Evolutionary conservation across 2,888 invertebrate genomes (phyloP).

Genomic region (Epirrhoe alternata): DNA sequence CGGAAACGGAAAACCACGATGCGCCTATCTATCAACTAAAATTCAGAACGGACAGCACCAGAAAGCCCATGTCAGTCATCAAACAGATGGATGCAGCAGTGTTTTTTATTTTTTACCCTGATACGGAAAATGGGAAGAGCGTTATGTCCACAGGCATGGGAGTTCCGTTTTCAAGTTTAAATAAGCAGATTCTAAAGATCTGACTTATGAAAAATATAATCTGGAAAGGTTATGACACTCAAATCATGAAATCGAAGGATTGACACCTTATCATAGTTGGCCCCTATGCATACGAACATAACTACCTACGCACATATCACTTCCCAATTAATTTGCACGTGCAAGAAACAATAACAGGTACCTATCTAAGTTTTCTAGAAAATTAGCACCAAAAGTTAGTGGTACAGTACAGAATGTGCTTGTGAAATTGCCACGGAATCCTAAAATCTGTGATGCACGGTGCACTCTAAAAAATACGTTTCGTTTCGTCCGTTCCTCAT

Average conservation of each 20-base stretch:
- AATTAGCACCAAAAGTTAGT: not conserved
- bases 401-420: not conserved
- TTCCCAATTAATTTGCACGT: no score
- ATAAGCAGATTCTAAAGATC: no score
- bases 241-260: no score
- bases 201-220: no score
- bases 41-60: conserved; percentile 33
- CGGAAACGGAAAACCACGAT: conserved; percentile 7
- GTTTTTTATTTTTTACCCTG: conserved; percentile 31
- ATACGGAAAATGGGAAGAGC: not conserved
- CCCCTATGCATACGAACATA: no score
- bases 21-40: conserved; percentile 4
- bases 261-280: no score
- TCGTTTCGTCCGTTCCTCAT: conserved; percentile 8
- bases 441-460: conserved; percentile 7
- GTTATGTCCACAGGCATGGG: not conserved
- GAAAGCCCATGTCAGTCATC: conserved; percentile 43
- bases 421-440: not conserved
- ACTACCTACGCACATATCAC: no score
- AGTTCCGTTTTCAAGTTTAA: not conserved
- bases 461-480: conserved; percentile 9
- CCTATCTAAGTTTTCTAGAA: no score
- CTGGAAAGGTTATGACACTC: no score
- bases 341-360: no score
- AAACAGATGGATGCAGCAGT: conserved; percentile 37